phyloP scores from a whole-genome alignment of 2,797 vertebrate genomes.

The Trachops cirrhosus region DNA sequence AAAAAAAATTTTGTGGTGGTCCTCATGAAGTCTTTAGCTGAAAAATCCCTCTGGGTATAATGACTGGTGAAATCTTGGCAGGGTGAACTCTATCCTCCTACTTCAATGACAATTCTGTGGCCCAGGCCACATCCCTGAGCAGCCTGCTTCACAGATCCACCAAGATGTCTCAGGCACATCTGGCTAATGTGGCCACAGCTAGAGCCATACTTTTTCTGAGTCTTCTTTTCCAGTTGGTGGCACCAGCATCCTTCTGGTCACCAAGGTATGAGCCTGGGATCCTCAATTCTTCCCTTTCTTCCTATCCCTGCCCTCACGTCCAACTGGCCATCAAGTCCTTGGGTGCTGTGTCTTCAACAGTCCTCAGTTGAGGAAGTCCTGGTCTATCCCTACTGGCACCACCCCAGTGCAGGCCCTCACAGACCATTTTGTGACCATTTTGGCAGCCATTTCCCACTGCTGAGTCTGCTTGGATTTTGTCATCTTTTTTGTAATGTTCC shows the following conservation, averaged over 20 bases:
- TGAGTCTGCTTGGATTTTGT: neutral
- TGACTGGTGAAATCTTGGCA: neutral
- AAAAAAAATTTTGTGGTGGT: neutral
- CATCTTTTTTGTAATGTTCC: neutral
- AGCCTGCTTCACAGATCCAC: neutral
- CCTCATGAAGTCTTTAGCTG: neutral
- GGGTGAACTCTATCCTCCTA: neutral
- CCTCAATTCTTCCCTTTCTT: neutral
- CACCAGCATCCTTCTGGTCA: neutral
- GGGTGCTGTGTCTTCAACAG: neutral
- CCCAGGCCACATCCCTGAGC: neutral
- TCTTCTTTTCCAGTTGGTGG: neutral
- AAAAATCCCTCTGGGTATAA: neutral
- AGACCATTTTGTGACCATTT: neutral
- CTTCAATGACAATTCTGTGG: neutral
- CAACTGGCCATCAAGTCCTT: neutral
- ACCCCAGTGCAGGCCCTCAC: too few species aligned
- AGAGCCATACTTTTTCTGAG: neutral
- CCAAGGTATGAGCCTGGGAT: neutral
- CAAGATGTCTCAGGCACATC: neutral
- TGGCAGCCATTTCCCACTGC: neutral
- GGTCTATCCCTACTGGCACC: accelerated
- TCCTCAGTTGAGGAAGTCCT: neutral
- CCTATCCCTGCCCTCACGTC: neutral
- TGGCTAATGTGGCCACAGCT: neutral